Base-by-base conservation (phyloP, 2,113 vertebrate species). In the Psittacus erithacus region DNA sequence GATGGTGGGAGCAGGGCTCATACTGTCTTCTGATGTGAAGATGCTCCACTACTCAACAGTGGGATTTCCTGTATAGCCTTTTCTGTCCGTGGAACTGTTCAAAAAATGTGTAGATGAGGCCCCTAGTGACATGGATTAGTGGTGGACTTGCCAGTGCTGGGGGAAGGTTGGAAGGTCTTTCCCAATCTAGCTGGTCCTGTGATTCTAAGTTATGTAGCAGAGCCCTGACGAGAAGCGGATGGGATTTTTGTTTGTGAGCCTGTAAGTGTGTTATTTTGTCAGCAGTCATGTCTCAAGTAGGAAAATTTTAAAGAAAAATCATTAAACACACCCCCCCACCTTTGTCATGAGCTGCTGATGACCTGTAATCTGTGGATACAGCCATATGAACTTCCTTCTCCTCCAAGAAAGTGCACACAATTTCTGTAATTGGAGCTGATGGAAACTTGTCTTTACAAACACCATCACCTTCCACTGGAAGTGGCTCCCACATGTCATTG, bases 281-380 rank as follows among this genome's bases (percentile, higher is more conserved):
- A 78, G 25, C 11, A 82, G 0, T 3, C 0, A 0, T 31, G 13
- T 73, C 20, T 81, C 41, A 31, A 6, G 9, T 67, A 25, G 2
- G 17, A 80, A 91, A 35, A 18, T 23, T 39, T 50, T 55, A 3
- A 74, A 81, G 41, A 77, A 86, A 44, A 83, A 17, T 46, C 0
- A 17, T 70, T 81, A 86, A 41, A 17, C 1, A 19, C 23, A 14
- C 57, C 24, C 23, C 10, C 17, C 31, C 39, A 53, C 22, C 19
- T 83, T 92, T 88, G 38, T 93, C 10, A 17, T 86, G 41, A 82
- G 8, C 12, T 6, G 2, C 25, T 81, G 59, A 70, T 77, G 41
- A 82, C 74, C 71, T 15, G 5, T 50, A 87, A 68, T 57, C 75
- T 70, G 82, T 93, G 87, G 80, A 71, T 77, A 69, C 43, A 77